phyloP scores from a whole-genome alignment of 1,140 invertebrate species.

The Chymomyza costata region DNA sequence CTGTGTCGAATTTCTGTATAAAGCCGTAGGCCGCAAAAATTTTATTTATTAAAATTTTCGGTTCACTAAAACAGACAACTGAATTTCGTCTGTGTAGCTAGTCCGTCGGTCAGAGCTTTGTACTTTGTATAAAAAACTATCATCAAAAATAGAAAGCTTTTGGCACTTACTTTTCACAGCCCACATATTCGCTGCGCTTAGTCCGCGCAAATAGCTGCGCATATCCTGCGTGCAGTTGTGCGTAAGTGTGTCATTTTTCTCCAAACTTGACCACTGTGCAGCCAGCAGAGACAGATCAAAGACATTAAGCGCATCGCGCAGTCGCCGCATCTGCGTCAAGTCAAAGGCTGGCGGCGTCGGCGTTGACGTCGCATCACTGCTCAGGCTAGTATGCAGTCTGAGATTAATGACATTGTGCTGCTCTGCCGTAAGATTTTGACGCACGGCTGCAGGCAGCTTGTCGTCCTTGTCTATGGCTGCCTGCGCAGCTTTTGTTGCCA shows the following conservation, averaged over 20 bases:
- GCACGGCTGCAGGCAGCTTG: conserved; percentile 22
- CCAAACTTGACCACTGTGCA: conserved; percentile 74
- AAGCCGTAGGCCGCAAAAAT: no score
- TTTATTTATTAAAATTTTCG: no score
- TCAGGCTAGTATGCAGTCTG: conserved; percentile 44
- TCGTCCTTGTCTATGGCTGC: conserved; percentile 59
- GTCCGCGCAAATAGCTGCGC: conserved; percentile 79
- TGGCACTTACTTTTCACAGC: conserved; percentile 84
- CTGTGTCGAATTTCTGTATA: no score
- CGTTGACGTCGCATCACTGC: conserved; percentile 3
- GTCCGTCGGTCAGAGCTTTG: no score
- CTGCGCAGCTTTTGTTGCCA: conserved; percentile 10
- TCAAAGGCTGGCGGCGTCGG: conserved; percentile 22
- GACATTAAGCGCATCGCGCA: conserved; percentile 77
- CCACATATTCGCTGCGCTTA: conserved; percentile 81
- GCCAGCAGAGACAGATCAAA: conserved; percentile 77
- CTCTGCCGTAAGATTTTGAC: conserved; percentile 17
- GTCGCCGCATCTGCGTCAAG: conserved; percentile 61
- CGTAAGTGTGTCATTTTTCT: conserved; percentile 55
- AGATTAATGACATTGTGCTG: conserved; percentile 61
- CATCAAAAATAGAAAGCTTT: no score
- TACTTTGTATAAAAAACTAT: no score
- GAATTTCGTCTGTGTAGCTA: no score
- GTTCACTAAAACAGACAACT: no score
- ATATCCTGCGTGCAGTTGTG: conserved; percentile 79